Evolutionary conservation across 2,797 vertebrate species (phyloP), one percentile per base, ranked within the genome.

Genomic region (Acipenser transmontanus): DNA sequence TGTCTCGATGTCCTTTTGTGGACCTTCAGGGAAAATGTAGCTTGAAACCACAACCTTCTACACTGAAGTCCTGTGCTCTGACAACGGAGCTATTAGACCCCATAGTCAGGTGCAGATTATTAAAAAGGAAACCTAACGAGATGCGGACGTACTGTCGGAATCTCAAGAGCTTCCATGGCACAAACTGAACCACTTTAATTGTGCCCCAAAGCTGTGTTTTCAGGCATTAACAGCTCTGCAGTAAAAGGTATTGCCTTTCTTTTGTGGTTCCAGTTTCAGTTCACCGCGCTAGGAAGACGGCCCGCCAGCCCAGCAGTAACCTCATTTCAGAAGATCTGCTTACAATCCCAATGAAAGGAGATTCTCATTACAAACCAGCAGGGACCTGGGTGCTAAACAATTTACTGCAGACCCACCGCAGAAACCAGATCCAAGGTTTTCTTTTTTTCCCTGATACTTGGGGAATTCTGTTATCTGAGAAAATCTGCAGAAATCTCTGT

Each of bases 381-480:
- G 50, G 49, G 60, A 48, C 49, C 66, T 62, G 66, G 52, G 14
- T 8, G 56, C 65, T 12, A 47, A 67, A 13, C 17, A 13, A 8
- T 52, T 34, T 50, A 47, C 9, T 52, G 6, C 20, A 6, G 9
- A 17, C 12, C 54, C 65, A 20, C 48, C 56, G 7, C 8, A 47
- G 62, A 77, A 74, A 76, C 72, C 71, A 62, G 61, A 73, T 72
- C 77, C 74, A 54, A 74, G 66, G 69, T 77, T 75, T 74, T 49
- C n/a, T 52, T 67, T 77, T 77, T 17, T n/a, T 63, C 17, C 82
- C 79, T 79, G 80, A 85, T 84, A 82, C 81, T 77, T 84, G 82
- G 73, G 67, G 77, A 80, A 84, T 72, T 80, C 82, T 83, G 85
- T 88, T 79, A 87, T 82, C 82, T 82, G 78, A 84, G 80, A 82